Evolutionary conservation across 2,888 invertebrate genomes (phyloP), one percentile per base, ranked within the genome.

Genomic region (Corbicula japonica): DNA sequence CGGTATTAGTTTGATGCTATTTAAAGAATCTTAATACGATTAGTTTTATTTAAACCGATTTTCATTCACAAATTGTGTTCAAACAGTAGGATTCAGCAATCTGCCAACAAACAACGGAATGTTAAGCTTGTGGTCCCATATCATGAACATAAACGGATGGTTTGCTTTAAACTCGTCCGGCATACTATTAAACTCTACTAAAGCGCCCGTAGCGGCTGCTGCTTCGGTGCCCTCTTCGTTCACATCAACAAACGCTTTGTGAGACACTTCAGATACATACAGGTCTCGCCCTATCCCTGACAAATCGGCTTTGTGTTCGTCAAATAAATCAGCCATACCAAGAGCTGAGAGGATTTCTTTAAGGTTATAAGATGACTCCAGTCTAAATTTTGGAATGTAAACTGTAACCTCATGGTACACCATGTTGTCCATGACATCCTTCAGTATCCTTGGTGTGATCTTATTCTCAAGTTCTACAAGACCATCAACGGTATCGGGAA

Each of bases 251-350:
- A n/a, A n/a, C n/a, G n/a, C n/a, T n/a, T n/a, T n/a, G n/a, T n/a
- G n/a, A n/a, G n/a, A n/a, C n/a, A n/a, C n/a, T n/a, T n/a, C n/a
- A n/a, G n/a, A n/a, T n/a, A n/a, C n/a, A n/a, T n/a, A n/a, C n/a
- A n/a, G n/a, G n/a, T n/a, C n/a, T n/a, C n/a, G n/a, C n/a, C n/a
- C n/a, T n/a, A n/a, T n/a, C n/a, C n/a, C n/a, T n/a, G n/a, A n/a
- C n/a, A n/a, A n/a, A n/a, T n/a, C 89, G 10, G 92, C 91, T 18
- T 79, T 79, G 2, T 30, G 32, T 2, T 26, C 38, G n/a, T 84
- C 69, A 76, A 93, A 92, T 15, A 89, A 71, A 76, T 87, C 86
- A 4, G 71, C 34, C 86, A 92, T 89, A 0, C 92, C 92, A 48
- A 92, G 54, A 12, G 73, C 63, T 3, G 56, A 44, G 58, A 92